Percentiles rank a stretch among this genome's conserved stretches.
Evolutionary conservation across 2,797 vertebrate genomes (phyloP).

Genomic region (Leptatherina wallacei): DNA sequence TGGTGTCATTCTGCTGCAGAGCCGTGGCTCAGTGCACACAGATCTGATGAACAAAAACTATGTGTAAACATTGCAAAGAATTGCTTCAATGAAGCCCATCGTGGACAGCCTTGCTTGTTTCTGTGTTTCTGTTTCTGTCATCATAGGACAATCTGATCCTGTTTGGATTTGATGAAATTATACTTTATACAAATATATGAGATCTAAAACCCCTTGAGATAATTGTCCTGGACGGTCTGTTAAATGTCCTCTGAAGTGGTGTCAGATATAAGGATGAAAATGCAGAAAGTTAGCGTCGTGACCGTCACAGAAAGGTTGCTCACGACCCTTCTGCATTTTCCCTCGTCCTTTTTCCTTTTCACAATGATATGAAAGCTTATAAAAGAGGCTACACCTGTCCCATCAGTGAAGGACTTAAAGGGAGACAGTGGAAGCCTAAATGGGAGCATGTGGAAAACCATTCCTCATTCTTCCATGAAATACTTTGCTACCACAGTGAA

Average conservation of each 20-base stretch:
- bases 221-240: conserved; percentile 22
- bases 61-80: background rate
- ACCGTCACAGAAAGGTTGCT: conserved; percentile 8
- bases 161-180: background rate
- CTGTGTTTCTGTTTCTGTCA: background rate
- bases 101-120: background rate
- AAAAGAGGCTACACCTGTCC: conserved; percentile 42
- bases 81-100: background rate
- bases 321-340: conserved; percentile 6
- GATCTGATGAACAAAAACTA: background rate
- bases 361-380: conserved; percentile 14
- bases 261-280: conserved; percentile 28
- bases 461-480: conserved; percentile 23
- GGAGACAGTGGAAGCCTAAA: conserved; percentile 4
- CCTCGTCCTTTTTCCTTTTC: conserved; percentile 13
- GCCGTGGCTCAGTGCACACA: background rate
- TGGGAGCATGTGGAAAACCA: conserved; percentile 14
- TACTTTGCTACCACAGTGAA: conserved; percentile 27
- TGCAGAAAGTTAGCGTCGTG: conserved; percentile 12
- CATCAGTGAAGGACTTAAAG: conserved; percentile 44
- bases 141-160: background rate
- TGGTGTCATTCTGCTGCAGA: no score
- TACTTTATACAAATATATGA: background rate
- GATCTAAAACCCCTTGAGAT: conserved; percentile 39
- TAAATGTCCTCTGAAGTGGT: background rate